Percentiles rank a stretch among this genome's conserved stretches.
Evolutionary conservation across 2,797 vertebrate species (phyloP).

Genomic region (Myripristis murdjan): DNA sequence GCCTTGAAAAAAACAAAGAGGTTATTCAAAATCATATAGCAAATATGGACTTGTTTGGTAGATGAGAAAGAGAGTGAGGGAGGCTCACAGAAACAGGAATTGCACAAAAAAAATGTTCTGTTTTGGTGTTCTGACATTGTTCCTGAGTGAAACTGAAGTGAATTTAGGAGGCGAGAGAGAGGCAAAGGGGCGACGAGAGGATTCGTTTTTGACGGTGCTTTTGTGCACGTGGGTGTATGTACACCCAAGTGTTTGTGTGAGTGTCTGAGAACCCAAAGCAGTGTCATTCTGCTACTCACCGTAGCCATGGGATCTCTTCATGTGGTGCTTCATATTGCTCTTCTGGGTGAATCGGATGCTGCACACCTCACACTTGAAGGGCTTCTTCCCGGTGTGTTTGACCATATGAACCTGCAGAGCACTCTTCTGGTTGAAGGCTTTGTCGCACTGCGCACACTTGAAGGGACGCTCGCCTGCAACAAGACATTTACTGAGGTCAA

Average conservation of each 20-base stretch:
- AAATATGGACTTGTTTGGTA: neutral
- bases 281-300: slow-evolving; percentile 81
- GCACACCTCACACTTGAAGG: slow-evolving; percentile 96
- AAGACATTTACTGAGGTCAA: neutral
- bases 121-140: neutral
- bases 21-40: neutral
- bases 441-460: slow-evolving; percentile 93
- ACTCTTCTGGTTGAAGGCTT: slow-evolving; percentile 99
- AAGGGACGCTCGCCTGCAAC: slow-evolving; percentile 94
- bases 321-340: slow-evolving; percentile 99
- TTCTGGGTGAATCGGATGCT: slow-evolving; percentile 98
- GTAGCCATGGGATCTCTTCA: slow-evolving; percentile 95
- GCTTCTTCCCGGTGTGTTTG: slow-evolving; percentile 98
- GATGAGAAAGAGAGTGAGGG: neutral
- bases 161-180: neutral
- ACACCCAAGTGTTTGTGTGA: neutral
- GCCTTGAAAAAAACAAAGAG: no score
- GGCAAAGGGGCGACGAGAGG: neutral
- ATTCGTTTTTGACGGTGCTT: neutral
- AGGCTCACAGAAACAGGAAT: neutral
- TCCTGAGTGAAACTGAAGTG: slow-evolving; percentile 1
- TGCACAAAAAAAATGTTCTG: neutral
- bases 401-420: slow-evolving; percentile 98
- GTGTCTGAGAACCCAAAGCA: neutral
- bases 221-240: neutral